Base-by-base conservation (phyloP, 2,113 vertebrate genomes). In the Myrmophylax atrothorax region DNA sequence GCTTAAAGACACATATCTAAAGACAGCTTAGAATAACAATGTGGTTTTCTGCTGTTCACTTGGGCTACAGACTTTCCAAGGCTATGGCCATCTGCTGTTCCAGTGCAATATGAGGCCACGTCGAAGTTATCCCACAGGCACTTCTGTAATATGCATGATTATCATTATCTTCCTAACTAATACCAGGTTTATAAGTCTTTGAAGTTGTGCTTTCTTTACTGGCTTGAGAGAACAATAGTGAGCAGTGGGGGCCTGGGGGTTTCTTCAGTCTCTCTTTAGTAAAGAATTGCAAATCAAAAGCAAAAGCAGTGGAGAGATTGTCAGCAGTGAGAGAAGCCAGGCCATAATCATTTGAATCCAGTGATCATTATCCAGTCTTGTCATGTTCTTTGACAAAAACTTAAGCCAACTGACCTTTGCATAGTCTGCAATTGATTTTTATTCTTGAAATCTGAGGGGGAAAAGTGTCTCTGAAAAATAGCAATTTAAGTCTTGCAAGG, bases 101-200 rank as follows among this genome's bases (percentile, higher is more conserved):
- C 18, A 3, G 10, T 59, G 77, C 67, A 64, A 18, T 3, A 58
- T 50, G 42, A 69, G 52, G 40, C 46, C 84, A 83, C 0, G 0
- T 12, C 2, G 3, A 29, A 91, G 37, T 44, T 81, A 87, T 29
- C 62, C 82, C 55, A 82, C 75, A 90, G 82, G 59, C 72, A 66
- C 79, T 80, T 46, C 44, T 73, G 37, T 62, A 85, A 88, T 42
- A 90, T 73, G n/a, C 37, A 53, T 50, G 49, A 95, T 88, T 90
- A 67, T 31, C 31, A 62, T 95, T 88, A 86, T 67, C 72, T 84
- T 81, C 52, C 33, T 70, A 95, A 96, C 68, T 92, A 93, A 59
- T 47, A 86, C 70, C 76, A 93, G 63, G 92, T 52, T 74, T 86
- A 53, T 12, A 68, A 73, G 50, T 26, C 79, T 96, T 93, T 93